These are phyloP conservation scores for Otolemur crassicaudatus DNA, from an alignment of 2,797 vertebrate genomes.

Conservation along the genomic window DNA sequence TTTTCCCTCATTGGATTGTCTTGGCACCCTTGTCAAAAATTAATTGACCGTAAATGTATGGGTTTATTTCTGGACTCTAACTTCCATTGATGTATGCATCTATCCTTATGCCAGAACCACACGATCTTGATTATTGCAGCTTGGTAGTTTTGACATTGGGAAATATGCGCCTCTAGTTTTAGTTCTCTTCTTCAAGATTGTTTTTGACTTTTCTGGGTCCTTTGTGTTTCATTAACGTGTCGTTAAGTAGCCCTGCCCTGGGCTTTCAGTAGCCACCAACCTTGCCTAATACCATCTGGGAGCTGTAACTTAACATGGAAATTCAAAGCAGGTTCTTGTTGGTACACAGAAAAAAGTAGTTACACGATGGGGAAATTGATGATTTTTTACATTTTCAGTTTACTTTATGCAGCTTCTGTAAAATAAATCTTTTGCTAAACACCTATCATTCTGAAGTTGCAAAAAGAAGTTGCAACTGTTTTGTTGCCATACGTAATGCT, in stretches of 20 bases:
- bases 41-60: not conserved
- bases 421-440: constrained; percentile 87
- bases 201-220: not conserved
- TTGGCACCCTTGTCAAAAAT: constrained; percentile 22
- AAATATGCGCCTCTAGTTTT: not conserved
- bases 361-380: constrained; percentile 84
- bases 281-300: constrained; percentile 91
- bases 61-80: constrained; percentile 9
- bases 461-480: constrained; percentile 68
- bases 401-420: constrained; percentile 84
- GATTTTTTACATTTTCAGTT: constrained; percentile 89
- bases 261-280: constrained; percentile 92
- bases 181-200: not conserved
- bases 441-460: constrained; percentile 87
- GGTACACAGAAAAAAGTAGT: constrained; percentile 93
- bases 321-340: constrained; percentile 91
- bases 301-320: constrained; percentile 91
- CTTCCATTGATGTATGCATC: not conserved
- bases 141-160: constrained; percentile 24
- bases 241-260: constrained; percentile 89
- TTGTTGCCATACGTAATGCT: constrained; percentile 23
- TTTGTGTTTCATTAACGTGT: constrained; percentile 87
- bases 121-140: not conserved
- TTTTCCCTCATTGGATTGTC: not conserved
- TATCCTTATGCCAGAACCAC: not conserved